A percentile compares a stretch with the other conserved stretches of the same genome.
These are phyloP conservation scores for Autographa gamma DNA, from an alignment of 2,888 invertebrate species.

Conservation along the genomic window DNA sequence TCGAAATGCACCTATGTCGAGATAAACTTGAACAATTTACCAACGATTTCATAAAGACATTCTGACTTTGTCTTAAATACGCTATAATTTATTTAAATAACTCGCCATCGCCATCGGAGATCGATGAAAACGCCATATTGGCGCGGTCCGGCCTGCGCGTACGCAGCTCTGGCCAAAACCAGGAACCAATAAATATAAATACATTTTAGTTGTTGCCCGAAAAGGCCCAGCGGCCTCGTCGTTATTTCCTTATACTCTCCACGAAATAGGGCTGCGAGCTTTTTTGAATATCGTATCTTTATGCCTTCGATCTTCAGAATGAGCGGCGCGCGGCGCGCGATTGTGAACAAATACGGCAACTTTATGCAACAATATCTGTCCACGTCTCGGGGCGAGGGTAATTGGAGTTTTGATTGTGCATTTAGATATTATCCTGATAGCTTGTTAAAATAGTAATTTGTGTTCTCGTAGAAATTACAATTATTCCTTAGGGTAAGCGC, in stretches of 20 bases:
- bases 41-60: constrained; percentile 45
- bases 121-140: constrained; percentile 72
- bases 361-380: constrained; percentile 45
- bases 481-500: not conserved
- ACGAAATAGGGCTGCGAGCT: constrained; percentile 47
- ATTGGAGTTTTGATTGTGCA: constrained; percentile 24
- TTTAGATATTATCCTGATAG: constrained; percentile 8
- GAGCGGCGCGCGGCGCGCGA: constrained; percentile 39
- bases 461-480: not conserved
- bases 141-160: constrained; percentile 59
- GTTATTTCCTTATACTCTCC: constrained; percentile 78
- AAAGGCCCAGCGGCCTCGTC: constrained; percentile 73
- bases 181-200: constrained; percentile 80
- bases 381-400: constrained; percentile 12
- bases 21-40: constrained; percentile 28
- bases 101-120: constrained; percentile 61
- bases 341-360: constrained; percentile 39
- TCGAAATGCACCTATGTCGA: constrained; percentile 8
- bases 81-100: constrained; percentile 59
- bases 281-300: constrained; percentile 46
- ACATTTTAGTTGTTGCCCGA: constrained; percentile 77
- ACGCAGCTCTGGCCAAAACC: constrained; percentile 71
- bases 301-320: constrained; percentile 53
- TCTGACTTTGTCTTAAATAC: constrained; percentile 36
- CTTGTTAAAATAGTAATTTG: constrained; percentile 1